phyloP scores from a whole-genome alignment of 2,797 vertebrate species.

The Remorina albescens region DNA sequence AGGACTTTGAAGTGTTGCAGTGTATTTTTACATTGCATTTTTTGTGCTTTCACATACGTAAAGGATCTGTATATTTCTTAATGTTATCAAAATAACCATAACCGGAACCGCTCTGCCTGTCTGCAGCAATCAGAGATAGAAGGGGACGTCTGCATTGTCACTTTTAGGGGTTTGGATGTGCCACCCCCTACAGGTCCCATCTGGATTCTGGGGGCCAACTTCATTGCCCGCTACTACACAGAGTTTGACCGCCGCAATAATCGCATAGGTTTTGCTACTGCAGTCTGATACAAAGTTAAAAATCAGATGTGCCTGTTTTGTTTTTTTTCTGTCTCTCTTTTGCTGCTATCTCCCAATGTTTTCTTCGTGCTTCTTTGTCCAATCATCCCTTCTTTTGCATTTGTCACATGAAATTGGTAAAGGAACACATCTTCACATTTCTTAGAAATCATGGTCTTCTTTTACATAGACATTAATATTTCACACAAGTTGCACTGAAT shows the following conservation, averaged over 20 bases:
- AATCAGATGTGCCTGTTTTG: slow-evolving; percentile 5
- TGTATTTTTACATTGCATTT: background rate
- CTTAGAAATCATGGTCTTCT: slow-evolving; percentile 9
- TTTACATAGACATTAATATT: background rate
- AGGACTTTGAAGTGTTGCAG: background rate
- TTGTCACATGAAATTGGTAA: slow-evolving; percentile 10
- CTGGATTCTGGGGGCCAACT: slow-evolving; percentile 96
- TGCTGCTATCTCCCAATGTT: slow-evolving; percentile 15
- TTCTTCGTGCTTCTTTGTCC: background rate
- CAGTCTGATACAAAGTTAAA: slow-evolving; percentile 83
- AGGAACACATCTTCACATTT: slow-evolving; percentile 7
- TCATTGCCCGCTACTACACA: slow-evolving; percentile 96
- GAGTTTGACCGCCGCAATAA: slow-evolving; percentile 94
- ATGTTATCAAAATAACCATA: no score
- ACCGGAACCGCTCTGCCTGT: slow-evolving; percentile 2
- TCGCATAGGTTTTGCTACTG: slow-evolving; percentile 93
- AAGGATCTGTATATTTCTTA: no score
- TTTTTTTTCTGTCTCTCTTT: slow-evolving; percentile 23
- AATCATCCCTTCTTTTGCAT: background rate
- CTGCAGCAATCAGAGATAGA: slow-evolving; percentile 88
- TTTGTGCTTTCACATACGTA: no score
- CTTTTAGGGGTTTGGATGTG: slow-evolving; percentile 91
- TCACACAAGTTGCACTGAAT: slow-evolving; percentile 52
- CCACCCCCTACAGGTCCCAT: slow-evolving; percentile 92
- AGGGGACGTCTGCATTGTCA: slow-evolving; percentile 89